phyloP scores from a whole-genome alignment of 2,888 invertebrate species.

The Pachycephus smyrnensis region DNA sequence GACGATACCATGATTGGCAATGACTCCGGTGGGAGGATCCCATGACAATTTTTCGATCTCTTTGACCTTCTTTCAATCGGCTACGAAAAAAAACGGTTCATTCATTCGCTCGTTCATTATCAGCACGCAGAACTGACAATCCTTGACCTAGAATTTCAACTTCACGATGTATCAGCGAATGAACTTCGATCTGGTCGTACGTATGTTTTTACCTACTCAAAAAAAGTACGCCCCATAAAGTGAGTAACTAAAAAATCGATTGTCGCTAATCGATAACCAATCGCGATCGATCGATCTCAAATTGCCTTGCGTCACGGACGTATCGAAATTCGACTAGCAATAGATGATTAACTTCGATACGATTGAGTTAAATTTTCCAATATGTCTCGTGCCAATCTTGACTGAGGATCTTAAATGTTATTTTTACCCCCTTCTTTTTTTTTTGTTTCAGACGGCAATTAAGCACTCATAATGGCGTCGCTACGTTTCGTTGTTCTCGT shows the following conservation, averaged over 20 bases:
- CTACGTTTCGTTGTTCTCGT: slow-evolving; percentile 32
- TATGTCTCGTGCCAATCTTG: too few species aligned
- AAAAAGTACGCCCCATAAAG: neutral
- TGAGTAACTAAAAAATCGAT: neutral
- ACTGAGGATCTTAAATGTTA: too few species aligned
- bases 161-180: neutral
- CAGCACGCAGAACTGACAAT: neutral
- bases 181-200: neutral
- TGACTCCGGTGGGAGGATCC: neutral
- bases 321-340: neutral
- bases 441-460: slow-evolving; percentile 6
- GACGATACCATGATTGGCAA: neutral
- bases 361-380: too few species aligned
- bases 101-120: neutral
- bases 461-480: slow-evolving; percentile 30
- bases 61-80: neutral
- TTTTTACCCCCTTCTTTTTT: neutral
- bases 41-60: neutral
- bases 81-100: neutral
- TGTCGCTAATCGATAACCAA: neutral
- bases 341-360: neutral
- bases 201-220: neutral
- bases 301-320: neutral
- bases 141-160: neutral
- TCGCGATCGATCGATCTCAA: neutral